Conservation (phyloP, 2,113 vertebrate genomes). For the Clarias gariepinus region DNA sequence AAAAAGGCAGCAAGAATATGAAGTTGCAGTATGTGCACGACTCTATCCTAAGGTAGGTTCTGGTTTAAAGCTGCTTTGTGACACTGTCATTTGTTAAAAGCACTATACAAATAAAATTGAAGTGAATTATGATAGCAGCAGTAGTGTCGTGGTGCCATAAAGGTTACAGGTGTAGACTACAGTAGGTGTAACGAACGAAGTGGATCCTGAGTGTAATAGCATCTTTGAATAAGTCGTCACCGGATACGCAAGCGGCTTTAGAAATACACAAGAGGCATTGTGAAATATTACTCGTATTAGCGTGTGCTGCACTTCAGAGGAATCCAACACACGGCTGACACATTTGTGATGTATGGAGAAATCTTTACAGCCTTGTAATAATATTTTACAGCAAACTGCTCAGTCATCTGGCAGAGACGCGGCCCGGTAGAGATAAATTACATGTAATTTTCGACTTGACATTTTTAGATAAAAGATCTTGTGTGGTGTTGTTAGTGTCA, state of each 20-base stretch:
- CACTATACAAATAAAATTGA: too few relatives aligned
- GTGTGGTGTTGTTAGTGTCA: constrained; percentile 54
- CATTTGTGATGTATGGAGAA: constrained; percentile 45
- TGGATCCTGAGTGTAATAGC: not conserved
- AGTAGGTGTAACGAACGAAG: not conserved
- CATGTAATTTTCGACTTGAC: constrained; percentile 47
- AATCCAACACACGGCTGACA: constrained; percentile 35
- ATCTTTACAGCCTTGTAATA: constrained; percentile 55
- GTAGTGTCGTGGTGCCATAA: not conserved
- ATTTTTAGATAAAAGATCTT: constrained; percentile 52
- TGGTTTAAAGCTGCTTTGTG: not conserved
- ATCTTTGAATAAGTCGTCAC: not conserved
- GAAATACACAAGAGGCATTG: not conserved
- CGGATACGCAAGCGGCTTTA: not conserved
- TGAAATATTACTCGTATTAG: constrained; percentile 21
- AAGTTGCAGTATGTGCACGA: not conserved
- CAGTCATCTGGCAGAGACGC: constrained; percentile 35
- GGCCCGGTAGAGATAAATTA: constrained; percentile 49
- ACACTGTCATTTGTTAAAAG: too few relatives aligned
- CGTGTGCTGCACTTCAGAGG: constrained; percentile 1
- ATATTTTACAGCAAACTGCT: constrained; percentile 53
- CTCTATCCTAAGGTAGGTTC: not conserved
- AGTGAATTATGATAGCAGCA: not conserved
- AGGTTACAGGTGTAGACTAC: not conserved
- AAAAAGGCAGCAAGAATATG: not conserved